These are phyloP conservation scores for Macrobrachium nipponense DNA, from an alignment of 1,140 invertebrate species.

Conservation along the genomic window DNA sequence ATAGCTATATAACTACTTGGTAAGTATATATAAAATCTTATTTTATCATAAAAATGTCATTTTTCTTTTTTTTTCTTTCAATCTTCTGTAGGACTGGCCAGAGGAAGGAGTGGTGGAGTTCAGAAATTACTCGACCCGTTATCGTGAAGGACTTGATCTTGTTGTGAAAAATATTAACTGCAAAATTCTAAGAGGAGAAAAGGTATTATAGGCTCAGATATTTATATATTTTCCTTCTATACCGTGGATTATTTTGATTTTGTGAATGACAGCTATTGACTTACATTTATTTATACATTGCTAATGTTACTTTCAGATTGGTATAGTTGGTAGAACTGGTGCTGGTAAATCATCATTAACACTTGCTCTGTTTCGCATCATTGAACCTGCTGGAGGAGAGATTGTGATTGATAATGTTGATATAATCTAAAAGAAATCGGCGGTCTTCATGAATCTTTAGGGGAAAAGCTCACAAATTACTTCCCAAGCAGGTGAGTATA, in stretches of 20 bases:
- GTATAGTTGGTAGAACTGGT: constrained; percentile 85
- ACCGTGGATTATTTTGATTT: neutral
- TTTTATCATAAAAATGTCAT: too few relatives aligned
- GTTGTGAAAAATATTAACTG: constrained; percentile 82
- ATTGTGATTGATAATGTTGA: constrained; percentile 94
- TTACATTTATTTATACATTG: neutral
- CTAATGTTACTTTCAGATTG: constrained; percentile 69
- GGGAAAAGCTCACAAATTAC: constrained; percentile 87
- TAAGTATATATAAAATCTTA: too few relatives aligned
- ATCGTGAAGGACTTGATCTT: constrained; percentile 83
- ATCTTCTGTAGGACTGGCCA: constrained; percentile 38
- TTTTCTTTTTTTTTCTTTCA: neutral
- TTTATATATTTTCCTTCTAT: neutral
- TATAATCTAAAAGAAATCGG: constrained; percentile 85
- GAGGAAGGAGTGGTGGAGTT: constrained; percentile 74
- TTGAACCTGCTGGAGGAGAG: constrained; percentile 80
- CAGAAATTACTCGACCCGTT: constrained; percentile 81
- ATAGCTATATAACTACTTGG: too few relatives aligned
- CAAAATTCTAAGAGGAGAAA: constrained; percentile 71
- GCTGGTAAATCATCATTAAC: constrained; percentile 89
- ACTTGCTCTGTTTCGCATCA: constrained; percentile 87
- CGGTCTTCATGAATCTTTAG: constrained; percentile 90
- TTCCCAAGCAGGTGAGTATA: constrained; percentile 78
- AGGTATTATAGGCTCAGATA: constrained; percentile 28
- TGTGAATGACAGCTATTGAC: neutral